A percentile compares a stretch with the other conserved stretches of the same genome.
Evolutionary conservation across 2,113 vertebrate species (phyloP).

Genomic region (Colossoma macropomum): DNA sequence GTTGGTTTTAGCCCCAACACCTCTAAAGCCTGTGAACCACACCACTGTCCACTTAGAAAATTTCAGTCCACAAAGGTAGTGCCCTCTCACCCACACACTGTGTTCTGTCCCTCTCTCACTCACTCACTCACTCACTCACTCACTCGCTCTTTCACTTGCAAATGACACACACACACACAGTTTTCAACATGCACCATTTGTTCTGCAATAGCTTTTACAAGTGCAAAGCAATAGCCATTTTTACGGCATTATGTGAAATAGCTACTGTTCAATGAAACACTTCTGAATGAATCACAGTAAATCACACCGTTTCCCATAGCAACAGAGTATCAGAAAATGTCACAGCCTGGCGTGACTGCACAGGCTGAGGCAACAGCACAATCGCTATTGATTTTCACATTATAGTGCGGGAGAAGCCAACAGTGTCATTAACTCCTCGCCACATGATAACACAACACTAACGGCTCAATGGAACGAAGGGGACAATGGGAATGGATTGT

Average conservation of each 20-base stretch:
- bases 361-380: conserved; percentile 15
- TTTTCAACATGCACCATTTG: conserved; percentile 1
- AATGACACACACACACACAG: neutral
- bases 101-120: neutral
- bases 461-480: conserved; percentile 15
- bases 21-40: conserved; percentile 81
- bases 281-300: neutral
- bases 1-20: conserved; percentile 86
- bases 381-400: conserved; percentile 39
- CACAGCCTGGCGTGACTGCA: conserved; percentile 3
- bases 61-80: neutral
- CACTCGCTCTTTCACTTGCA: neutral
- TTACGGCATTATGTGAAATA: neutral
- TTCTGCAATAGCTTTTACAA: neutral
- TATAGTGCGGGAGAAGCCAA: conserved; percentile 30
- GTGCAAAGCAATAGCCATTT: neutral
- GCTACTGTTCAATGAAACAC: neutral
- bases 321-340: conserved; percentile 20
- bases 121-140: neutral
- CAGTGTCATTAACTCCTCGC: conserved; percentile 19
- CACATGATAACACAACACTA: conserved; percentile 44
- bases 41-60: conserved; percentile 1
- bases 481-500: conserved; percentile 16
- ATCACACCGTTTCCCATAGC: conserved; percentile 3
- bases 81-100: conserved; percentile 26